These are phyloP conservation scores for Kradibia gibbosae DNA, from an alignment of 1,140 invertebrate genomes.

Conservation along the genomic window DNA sequence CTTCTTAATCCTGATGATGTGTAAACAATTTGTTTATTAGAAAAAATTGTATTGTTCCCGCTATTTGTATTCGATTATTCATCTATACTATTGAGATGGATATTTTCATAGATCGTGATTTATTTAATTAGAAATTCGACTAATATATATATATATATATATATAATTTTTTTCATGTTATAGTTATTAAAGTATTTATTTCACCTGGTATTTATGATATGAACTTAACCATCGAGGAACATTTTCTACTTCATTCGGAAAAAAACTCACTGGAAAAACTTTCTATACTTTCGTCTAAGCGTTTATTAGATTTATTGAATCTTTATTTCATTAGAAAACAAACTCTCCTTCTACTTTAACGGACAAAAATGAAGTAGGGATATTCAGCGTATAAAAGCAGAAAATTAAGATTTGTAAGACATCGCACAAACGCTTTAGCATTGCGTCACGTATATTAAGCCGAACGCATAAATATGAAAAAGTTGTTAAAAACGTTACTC, in stretches of 20 bases:
- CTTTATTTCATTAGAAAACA: not conserved
- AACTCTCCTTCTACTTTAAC: not conserved
- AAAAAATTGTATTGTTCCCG: no score
- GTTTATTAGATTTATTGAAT: not conserved
- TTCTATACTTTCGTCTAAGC: constrained; percentile 8
- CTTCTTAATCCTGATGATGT: no score
- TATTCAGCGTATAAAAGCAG: no score
- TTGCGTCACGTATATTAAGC: no score
- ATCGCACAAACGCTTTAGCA: no score
- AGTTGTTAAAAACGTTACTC: no score
- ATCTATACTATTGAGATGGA: no score
- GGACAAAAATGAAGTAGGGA: not conserved
- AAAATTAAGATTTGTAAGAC: no score
- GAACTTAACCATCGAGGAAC: constrained; percentile 1
- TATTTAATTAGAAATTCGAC: not conserved
- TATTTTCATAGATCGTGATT: not conserved
- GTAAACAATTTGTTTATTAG: no score
- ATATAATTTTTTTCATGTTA: not conserved
- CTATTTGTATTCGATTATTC: no score
- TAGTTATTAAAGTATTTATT: not conserved
- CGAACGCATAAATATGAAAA: no score
- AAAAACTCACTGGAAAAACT: not conserved
- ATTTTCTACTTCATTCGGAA: not conserved
- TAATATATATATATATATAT: not conserved
- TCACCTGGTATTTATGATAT: not conserved